Conservation (phyloP, 2,888 invertebrate genomes). For the Conomelus anceps region DNA sequence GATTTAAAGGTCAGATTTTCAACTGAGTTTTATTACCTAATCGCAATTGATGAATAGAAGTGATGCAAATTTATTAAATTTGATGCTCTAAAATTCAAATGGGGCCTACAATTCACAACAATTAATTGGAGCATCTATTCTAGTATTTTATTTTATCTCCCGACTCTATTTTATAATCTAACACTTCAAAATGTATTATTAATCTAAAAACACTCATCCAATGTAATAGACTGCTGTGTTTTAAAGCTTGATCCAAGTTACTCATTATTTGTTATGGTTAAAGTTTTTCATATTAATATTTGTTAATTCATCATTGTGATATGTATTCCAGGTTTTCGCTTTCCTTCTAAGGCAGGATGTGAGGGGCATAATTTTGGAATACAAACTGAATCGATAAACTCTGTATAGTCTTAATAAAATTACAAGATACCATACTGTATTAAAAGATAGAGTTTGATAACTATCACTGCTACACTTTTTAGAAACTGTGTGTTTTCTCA, state of each 20-base stretch:
- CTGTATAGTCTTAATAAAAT: background rate
- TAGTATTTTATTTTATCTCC: background rate
- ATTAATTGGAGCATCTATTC: background rate
- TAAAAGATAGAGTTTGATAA: background rate
- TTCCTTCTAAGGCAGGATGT: background rate
- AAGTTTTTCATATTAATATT: too few relatives aligned
- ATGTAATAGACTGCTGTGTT: too few relatives aligned
- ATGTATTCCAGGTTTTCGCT: background rate
- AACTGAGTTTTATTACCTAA: too few relatives aligned
- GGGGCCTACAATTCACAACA: too few relatives aligned
- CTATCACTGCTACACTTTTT: background rate
- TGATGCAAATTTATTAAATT: too few relatives aligned
- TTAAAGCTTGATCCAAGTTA: too few relatives aligned
- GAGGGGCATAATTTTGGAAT: background rate
- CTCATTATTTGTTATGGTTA: too few relatives aligned
- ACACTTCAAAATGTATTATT: too few relatives aligned
- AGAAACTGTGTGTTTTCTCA: background rate
- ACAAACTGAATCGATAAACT: background rate
- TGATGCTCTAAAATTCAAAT: too few relatives aligned
- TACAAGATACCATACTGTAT: background rate
- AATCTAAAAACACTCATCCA: too few relatives aligned
- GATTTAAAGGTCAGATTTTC: background rate
- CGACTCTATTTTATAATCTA: background rate
- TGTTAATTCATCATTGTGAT: too few relatives aligned
- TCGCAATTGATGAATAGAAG: too few relatives aligned